Percentiles rank a stretch among this genome's conserved stretches.
Evolutionary conservation across 2,888 invertebrate species (phyloP).

Genomic region (Cinara cedri): DNA sequence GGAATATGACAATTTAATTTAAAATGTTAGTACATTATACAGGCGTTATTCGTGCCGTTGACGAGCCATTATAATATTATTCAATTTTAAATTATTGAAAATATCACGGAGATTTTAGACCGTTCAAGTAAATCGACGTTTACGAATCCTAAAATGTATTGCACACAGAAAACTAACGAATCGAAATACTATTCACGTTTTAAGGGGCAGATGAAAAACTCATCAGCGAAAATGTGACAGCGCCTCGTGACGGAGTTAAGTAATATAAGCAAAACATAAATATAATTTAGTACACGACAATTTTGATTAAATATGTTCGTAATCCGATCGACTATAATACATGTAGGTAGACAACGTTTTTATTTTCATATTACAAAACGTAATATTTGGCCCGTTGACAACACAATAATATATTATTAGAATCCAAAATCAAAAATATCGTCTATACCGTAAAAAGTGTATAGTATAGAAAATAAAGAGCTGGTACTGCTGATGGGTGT

Average conservation of each 20-base stretch:
- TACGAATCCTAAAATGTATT: not conserved
- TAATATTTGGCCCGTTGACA: slow-evolving; percentile 15
- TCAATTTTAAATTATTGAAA: too few relatives aligned
- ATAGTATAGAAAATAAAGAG: too few relatives aligned
- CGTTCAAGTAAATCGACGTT: too few relatives aligned
- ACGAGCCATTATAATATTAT: too few relatives aligned
- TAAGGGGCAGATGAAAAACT: slow-evolving; percentile 3
- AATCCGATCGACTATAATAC: not conserved
- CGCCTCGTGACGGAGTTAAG: not conserved
- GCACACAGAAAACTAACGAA: not conserved
- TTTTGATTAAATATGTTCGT: not conserved
- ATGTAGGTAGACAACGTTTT: not conserved
- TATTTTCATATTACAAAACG: not conserved
- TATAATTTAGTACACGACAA: too few relatives aligned
- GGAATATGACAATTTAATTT: too few relatives aligned
- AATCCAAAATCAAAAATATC: not conserved
- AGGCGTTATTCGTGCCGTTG: too few relatives aligned
- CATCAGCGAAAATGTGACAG: not conserved
- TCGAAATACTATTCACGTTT: not conserved
- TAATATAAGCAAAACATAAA: not conserved
- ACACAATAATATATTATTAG: slow-evolving; percentile 21
- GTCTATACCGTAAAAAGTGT: too few relatives aligned
- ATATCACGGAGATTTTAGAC: too few relatives aligned
- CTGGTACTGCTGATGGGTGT: too few relatives aligned
- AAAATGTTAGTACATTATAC: too few relatives aligned